Conservation (phyloP, 2,888 invertebrate species). For the Nezara viridula region DNA sequence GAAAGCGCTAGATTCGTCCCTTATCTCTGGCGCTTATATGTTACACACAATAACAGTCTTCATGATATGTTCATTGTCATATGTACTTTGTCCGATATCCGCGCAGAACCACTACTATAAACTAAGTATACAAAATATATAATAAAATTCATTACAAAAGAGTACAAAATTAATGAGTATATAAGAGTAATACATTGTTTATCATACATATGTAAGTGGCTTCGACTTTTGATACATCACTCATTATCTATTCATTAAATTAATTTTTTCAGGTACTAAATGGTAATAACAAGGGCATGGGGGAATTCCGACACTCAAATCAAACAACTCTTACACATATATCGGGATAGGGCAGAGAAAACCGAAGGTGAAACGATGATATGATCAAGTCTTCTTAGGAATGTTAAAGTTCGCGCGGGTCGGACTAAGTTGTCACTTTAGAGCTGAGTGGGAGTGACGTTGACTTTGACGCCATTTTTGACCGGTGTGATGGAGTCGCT, state of each 20-base stretch:
- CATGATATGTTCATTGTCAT: constrained; percentile 58
- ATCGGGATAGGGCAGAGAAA: not conserved
- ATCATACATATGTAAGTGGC: constrained; percentile 21
- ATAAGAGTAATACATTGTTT: constrained; percentile 32
- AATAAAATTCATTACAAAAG: constrained; percentile 50
- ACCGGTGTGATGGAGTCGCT: constrained; percentile 64
- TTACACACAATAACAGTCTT: constrained; percentile 57
- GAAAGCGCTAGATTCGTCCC: constrained; percentile 45
- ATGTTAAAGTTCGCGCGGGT: constrained; percentile 37
- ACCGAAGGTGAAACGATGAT: constrained; percentile 41
- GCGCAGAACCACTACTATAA: constrained; percentile 44
- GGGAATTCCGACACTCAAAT: constrained; percentile 15
- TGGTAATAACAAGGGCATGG: not conserved
- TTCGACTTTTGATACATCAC: constrained; percentile 1
- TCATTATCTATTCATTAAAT: constrained; percentile 24
- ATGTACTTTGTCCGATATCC: constrained; percentile 51
- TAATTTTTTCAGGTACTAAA: constrained; percentile 40
- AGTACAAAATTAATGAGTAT: constrained; percentile 51
- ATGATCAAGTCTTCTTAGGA: constrained; percentile 44
- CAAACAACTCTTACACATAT: constrained; percentile 23
- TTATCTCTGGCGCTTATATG: constrained; percentile 12
- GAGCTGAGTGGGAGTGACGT: constrained; percentile 49
- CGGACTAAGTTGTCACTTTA: constrained; percentile 48
- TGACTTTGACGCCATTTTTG: constrained; percentile 65
- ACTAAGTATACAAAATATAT: constrained; percentile 57